Evolutionary conservation across 2,888 invertebrate genomes (phyloP).

Genomic region (Gerris lacustris): DNA sequence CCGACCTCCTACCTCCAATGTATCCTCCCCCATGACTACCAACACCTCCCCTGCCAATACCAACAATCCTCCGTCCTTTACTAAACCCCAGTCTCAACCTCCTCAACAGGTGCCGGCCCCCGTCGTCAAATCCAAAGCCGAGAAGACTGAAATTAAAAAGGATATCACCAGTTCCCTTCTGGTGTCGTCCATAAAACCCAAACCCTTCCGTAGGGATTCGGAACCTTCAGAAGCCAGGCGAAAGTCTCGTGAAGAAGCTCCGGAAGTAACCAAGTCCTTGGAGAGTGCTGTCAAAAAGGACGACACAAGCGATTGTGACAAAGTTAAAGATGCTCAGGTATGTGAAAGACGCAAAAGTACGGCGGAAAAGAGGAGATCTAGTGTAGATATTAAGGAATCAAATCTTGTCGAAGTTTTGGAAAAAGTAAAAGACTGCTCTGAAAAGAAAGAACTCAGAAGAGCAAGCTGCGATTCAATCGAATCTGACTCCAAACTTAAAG

Average conservation of each 20-base stretch:
- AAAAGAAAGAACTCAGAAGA: constrained; percentile 36
- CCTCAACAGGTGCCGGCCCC: constrained; percentile 11
- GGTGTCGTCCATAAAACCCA: constrained; percentile 8
- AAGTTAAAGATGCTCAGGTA: constrained; percentile 27
- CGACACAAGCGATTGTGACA: constrained; percentile 28
- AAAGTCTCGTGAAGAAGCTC: constrained; percentile 27
- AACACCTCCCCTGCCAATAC: constrained; percentile 32
- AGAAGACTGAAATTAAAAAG: constrained; percentile 16
- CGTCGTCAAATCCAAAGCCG: constrained; percentile 9
- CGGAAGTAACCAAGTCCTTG: constrained; percentile 22
- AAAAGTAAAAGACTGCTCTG: constrained; percentile 32
- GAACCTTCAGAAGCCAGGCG: constrained; percentile 12
- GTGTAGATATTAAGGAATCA: constrained; percentile 33
- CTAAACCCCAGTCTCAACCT: constrained; percentile 24
- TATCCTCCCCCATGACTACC: constrained; percentile 31
- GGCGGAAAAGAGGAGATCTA: constrained; percentile 33
- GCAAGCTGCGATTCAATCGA: constrained; percentile 26
- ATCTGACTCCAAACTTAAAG: constrained; percentile 11
- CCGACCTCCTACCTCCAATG: constrained; percentile 34
- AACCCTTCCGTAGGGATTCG: constrained; percentile 4
- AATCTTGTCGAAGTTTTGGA: constrained; percentile 30
- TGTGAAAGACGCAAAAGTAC: constrained; percentile 31
- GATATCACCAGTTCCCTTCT: constrained; percentile 14
- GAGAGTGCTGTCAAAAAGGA: constrained; percentile 24
- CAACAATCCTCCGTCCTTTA: constrained; percentile 24